These are phyloP conservation scores for Saxidomus purpurata DNA, from an alignment of 1,140 invertebrate species.

Conservation along the genomic window DNA sequence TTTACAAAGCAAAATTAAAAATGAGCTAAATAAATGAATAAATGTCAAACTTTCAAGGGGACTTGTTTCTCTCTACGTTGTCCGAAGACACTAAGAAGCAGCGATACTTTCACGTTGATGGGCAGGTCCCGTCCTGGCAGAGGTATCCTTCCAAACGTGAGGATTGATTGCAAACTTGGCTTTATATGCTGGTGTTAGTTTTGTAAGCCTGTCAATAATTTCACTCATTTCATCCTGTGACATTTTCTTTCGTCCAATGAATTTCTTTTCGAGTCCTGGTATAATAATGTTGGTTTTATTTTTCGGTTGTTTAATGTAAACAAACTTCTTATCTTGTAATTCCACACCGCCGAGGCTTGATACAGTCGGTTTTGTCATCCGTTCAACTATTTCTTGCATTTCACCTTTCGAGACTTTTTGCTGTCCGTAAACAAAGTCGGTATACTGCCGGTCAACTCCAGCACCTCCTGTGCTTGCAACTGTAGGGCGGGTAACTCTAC, in stretches of 20 bases:
- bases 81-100: background rate
- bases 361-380: constrained; percentile 77
- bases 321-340: constrained; percentile 73
- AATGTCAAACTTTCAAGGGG: no score
- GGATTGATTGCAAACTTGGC: constrained; percentile 78
- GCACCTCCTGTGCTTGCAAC: constrained; percentile 76
- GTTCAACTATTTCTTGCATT: constrained; percentile 74
- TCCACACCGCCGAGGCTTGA: constrained; percentile 73
- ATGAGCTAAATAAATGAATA: no score
- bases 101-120: constrained; percentile 57
- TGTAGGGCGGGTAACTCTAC: constrained; percentile 74
- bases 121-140: constrained; percentile 70
- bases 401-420: constrained; percentile 72
- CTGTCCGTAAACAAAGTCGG: constrained; percentile 73
- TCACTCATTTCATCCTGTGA: constrained; percentile 70
- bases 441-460: constrained; percentile 69
- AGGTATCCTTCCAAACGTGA: constrained; percentile 78
- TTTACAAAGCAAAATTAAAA: no score
- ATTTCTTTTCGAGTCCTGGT: constrained; percentile 74
- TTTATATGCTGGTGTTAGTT: constrained; percentile 79
- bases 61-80: no score
- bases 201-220: constrained; percentile 75
- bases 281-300: constrained; percentile 77
- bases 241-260: constrained; percentile 73
- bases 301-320: constrained; percentile 71